Evolutionary conservation across 2,113 vertebrate genomes (phyloP), one percentile per base, ranked within the genome.

Genomic region (Scalopus aquaticus): DNA sequence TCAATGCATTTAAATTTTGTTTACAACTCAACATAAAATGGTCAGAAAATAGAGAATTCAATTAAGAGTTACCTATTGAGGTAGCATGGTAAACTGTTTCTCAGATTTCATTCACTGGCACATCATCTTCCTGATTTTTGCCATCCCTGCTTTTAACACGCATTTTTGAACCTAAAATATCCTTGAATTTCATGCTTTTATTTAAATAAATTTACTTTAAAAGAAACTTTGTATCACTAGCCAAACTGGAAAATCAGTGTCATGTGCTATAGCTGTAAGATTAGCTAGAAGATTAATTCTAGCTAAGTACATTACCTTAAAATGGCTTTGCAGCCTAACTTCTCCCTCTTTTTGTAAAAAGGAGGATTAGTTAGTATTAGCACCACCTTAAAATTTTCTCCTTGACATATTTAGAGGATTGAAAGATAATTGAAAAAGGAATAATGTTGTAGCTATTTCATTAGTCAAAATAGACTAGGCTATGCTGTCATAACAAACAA

Each of bases 161-260:
- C 30, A 94, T 86, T 91, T 86, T 64, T 79, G 2, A 22, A 83
- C 26, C 35, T 88, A 39, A 28, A 77, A 22, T 82, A 81, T 94
- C 79, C 44, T 85, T 46, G 35, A 76, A 82, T 77, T 76, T 76
- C 28, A 65, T 95, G 67, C 64, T 94, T 94, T 78, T 72, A 74
- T 49, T 74, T 88, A 74, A 60, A 88, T 81, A 88, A 62, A 62
- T 69, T 93, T 90, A 67, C 54, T 69, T 51, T 86, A 54, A 90
- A 86, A 69, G 28, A 69, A 79, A 70, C 8, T 81, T 30, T 42
- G 16, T 39, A 39, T 60, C 73, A 42, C 37, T 94, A n/a, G 12
- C 79, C 58, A 92, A 85, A 81, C 79, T 72, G 15, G 10, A 89
- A 95, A 92, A 64, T 76, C 49, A 85, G 2, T 88, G 56, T 76